Evolutionary conservation across 2,797 vertebrate genomes (phyloP).

Genomic region (Phoebastria nigripes): DNA sequence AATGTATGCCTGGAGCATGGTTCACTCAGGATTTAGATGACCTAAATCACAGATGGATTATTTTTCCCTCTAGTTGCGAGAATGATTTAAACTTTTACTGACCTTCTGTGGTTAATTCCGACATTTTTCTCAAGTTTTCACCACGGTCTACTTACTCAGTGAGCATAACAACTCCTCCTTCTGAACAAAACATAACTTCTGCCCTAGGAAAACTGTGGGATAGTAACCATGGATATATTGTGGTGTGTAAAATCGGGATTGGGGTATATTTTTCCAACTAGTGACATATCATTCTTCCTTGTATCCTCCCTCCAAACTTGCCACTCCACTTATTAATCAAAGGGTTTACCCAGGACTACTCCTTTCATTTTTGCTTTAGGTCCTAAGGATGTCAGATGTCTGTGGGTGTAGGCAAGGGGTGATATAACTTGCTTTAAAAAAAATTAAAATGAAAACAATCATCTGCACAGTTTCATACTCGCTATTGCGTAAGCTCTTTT

Average conservation of each 20-base stretch:
- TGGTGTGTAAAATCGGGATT: neutral
- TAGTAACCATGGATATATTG: neutral
- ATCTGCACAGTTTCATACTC: neutral
- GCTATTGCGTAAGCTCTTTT: accelerated
- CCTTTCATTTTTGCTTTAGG: neutral
- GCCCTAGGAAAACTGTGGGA: neutral
- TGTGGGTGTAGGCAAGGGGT: neutral
- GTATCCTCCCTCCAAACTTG: neutral
- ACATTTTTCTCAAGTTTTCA: slow-evolving; percentile 15
- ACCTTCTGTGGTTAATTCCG: slow-evolving; percentile 17
- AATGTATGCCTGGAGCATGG: neutral
- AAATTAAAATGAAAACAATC: neutral
- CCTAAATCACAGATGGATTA: slow-evolving; percentile 7
- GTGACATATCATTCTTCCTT: neutral
- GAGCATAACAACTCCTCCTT: neutral
- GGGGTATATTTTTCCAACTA: neutral
- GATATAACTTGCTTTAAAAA: neutral
- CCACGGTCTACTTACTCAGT: neutral
- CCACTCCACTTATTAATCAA: neutral
- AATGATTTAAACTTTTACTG: slow-evolving; percentile 42
- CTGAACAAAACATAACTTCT: neutral
- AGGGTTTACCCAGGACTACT: neutral
- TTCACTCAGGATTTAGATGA: neutral
- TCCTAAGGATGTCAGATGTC: neutral
- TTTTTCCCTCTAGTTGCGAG: neutral